Base-by-base conservation (phyloP, 92 coral and sea anemone species). In the Paragorgia papillata region DNA sequence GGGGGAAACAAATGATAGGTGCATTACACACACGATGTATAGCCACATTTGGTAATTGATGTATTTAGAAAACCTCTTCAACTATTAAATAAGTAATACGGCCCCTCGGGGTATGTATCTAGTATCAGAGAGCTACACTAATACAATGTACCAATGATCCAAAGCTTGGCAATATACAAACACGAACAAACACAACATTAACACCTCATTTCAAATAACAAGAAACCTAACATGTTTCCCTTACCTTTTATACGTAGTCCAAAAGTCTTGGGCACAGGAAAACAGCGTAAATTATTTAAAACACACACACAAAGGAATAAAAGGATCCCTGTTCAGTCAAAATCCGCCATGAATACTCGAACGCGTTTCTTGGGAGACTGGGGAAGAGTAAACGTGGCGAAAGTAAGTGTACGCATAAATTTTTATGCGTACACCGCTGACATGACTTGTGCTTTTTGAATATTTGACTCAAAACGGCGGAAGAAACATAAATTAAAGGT, bases 381-480 rank as follows among this genome's bases (percentile, higher is more conserved):
- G 63, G 77, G 21, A 51, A 17, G 40, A 51, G 78, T 55, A 71
- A 71, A 71, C 78, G 78, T 71, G 78, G 78, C 78, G 54, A 71
- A 71, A 71, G 3, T 55, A 28, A 71, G 78, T 71, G 78, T 71
- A 34, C 78, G 78, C 78, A 53, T 71, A 69, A 3, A 10, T 30
- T 71, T 19, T 33, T 0, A 7, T 9, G 40, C 10, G 9, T 28
- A 6, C 7, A 30, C 60, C 77, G 60, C 63, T 31, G 63, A 9
- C 46, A 7, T 46, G n/a, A 7, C 2, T n/a, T 46, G 53, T 7
- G 53, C 1, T 30, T 40, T 35, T 10, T 27, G 20, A 31, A 17
- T n/a, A n/a, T 34, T 34, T 43, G 39, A 62, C 39, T 27, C 19
- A 62, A 26, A 59, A 19, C n/a, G 33, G 22, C n/a, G 15, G 33